Evolutionary conservation across 2,797 vertebrate species (phyloP).

Genomic region (Lindbergichthys nudifrons): DNA sequence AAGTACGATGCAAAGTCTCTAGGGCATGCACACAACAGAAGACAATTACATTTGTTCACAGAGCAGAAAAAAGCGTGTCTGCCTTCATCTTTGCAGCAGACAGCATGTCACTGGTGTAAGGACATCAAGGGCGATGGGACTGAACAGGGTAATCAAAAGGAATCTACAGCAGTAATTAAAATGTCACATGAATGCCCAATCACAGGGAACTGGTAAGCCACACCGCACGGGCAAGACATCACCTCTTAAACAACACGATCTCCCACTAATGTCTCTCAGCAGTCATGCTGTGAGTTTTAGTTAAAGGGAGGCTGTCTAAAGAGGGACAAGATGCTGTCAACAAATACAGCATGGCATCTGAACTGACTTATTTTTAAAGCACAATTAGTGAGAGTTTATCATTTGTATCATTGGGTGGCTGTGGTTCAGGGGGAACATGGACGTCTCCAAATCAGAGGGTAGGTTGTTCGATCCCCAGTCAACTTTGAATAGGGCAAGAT

Average conservation of each 20-base stretch:
- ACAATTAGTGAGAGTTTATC: background rate
- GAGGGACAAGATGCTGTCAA: slow-evolving; percentile 34
- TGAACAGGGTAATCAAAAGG: slow-evolving; percentile 74
- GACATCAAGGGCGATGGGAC: slow-evolving; percentile 72
- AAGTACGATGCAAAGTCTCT: slow-evolving; percentile 67
- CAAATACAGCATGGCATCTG: slow-evolving; percentile 6
- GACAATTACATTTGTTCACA: slow-evolving; percentile 77
- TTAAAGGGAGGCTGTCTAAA: slow-evolving; percentile 59
- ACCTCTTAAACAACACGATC: slow-evolving; percentile 64
- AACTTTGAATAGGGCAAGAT: too few relatives aligned
- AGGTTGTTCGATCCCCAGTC: too few relatives aligned
- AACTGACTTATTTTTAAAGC: background rate
- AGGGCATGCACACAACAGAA: slow-evolving; percentile 75
- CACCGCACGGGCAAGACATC: slow-evolving; percentile 35
- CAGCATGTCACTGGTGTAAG: slow-evolving; percentile 74
- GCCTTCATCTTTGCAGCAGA: slow-evolving; percentile 77
- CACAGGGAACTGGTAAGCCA: slow-evolving; percentile 60
- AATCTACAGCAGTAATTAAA: slow-evolving; percentile 79
- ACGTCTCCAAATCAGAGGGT: too few relatives aligned
- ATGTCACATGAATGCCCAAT: slow-evolving; percentile 74
- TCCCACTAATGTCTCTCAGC: slow-evolving; percentile 51
- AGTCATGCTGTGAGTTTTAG: slow-evolving; percentile 30
- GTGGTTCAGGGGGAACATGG: too few relatives aligned
- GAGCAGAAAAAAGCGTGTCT: slow-evolving; percentile 48
- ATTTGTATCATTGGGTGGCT: too few relatives aligned